Evolutionary conservation across 2,797 vertebrate genomes (phyloP).

Genomic region (Ambastaia sidthimunki): DNA sequence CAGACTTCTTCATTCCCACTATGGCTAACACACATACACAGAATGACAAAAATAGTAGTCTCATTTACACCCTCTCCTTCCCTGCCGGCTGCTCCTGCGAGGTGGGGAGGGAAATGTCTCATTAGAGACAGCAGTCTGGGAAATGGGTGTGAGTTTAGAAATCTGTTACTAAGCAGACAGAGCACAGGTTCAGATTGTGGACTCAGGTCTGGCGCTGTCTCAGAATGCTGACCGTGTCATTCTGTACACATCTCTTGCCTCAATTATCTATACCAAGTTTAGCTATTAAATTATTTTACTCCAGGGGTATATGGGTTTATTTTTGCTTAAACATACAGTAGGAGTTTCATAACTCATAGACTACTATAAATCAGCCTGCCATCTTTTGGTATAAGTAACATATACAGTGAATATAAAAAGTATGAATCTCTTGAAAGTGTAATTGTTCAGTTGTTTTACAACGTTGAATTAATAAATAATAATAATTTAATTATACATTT

Average conservation of each 20-base stretch:
- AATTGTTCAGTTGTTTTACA: no score
- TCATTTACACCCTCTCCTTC: conserved; percentile 54
- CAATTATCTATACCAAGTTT: conserved; percentile 29
- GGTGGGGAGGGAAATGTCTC: conserved; percentile 39
- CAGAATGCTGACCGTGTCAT: conserved; percentile 22
- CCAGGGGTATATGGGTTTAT: background rate
- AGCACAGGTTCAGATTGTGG: background rate
- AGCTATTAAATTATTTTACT: conserved; percentile 13
- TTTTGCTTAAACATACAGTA: background rate
- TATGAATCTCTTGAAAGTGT: no score
- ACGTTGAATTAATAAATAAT: no score
- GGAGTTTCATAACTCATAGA: background rate
- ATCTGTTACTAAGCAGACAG: conserved; percentile 8
- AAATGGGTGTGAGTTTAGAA: conserved; percentile 36
- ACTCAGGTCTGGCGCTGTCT: background rate
- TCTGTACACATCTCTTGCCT: background rate
- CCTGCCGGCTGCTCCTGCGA: conserved; percentile 34
- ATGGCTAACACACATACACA: conserved; percentile 10
- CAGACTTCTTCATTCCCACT: conserved; percentile 32
- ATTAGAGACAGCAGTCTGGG: conserved; percentile 42
- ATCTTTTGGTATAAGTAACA: background rate
- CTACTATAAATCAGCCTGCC: background rate
- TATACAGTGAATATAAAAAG: no score
- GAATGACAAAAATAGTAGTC: conserved; percentile 47
- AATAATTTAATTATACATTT: no score